phyloP scores from a whole-genome alignment of 2,113 vertebrate genomes.

The Romanogobio albipinnatus region DNA sequence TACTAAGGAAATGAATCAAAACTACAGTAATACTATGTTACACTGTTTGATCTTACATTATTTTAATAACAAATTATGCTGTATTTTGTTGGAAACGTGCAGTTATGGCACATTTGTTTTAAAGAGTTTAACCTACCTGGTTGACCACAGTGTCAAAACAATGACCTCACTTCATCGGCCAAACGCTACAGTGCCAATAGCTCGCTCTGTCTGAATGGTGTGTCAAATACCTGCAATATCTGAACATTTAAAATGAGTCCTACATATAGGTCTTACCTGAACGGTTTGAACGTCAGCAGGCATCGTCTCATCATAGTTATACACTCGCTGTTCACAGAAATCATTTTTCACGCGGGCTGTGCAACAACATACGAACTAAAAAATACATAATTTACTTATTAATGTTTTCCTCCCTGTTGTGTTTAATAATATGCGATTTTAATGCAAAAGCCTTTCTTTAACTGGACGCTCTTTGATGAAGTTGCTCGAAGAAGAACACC shows the following conservation, averaged over 20 bases:
- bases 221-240: not conserved
- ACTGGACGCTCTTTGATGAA: not conserved
- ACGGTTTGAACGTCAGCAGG: constrained; percentile 94
- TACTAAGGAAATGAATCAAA: not conserved
- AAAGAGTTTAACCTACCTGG: not conserved
- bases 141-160: not conserved
- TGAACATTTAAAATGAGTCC: not conserved
- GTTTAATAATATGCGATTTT: not conserved
- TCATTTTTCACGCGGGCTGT: constrained; percentile 67
- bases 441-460: not conserved
- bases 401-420: not conserved
- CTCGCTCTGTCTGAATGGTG: not conserved
- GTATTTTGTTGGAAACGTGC: not conserved
- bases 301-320: constrained; percentile 96
- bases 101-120: not conserved
- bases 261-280: constrained; percentile 84
- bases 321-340: constrained; percentile 82
- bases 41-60: not conserved
- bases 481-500: constrained; percentile 11
- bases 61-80: too few species aligned
- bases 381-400: constrained; percentile 5
- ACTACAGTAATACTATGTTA: not conserved
- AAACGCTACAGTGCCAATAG: not conserved
- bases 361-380: constrained; percentile 50
- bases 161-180: not conserved